Conservation (phyloP, 2,888 invertebrate species). For the Nomada flava region DNA sequence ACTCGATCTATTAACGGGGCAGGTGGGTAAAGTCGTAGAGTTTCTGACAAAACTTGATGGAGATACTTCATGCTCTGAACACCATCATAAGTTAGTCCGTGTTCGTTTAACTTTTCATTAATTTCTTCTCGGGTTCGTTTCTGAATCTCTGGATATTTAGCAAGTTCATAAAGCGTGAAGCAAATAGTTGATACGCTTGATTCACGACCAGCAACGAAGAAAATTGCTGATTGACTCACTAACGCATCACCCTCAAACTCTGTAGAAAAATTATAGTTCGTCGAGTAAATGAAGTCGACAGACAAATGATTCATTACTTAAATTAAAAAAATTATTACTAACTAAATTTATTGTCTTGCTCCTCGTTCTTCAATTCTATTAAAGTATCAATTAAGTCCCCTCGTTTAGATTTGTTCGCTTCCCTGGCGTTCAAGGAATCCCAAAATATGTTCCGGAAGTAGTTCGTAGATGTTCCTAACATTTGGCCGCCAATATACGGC, state of each 20-base stretch:
- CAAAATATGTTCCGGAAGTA: slow-evolving; percentile 78
- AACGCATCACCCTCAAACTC: slow-evolving; percentile 75
- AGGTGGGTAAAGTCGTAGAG: slow-evolving; percentile 76
- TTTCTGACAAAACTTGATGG: slow-evolving; percentile 75
- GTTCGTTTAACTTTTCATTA: slow-evolving; percentile 51
- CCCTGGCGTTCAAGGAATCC: slow-evolving; percentile 74
- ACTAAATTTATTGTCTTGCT: slow-evolving; percentile 69
- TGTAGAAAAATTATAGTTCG: slow-evolving; percentile 39
- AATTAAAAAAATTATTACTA: slow-evolving; percentile 34
- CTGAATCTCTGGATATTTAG: slow-evolving; percentile 75
- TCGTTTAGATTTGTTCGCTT: slow-evolving; percentile 68
- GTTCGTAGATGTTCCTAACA: slow-evolving; percentile 63
- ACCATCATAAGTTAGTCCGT: slow-evolving; percentile 74
- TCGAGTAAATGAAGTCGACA: neutral
- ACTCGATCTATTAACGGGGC: slow-evolving; percentile 77
- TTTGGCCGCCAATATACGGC: slow-evolving; percentile 24
- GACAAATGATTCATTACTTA: neutral
- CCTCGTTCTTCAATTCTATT: slow-evolving; percentile 73
- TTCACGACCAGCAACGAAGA: slow-evolving; percentile 78
- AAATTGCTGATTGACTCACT: slow-evolving; percentile 76
- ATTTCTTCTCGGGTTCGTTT: slow-evolving; percentile 70
- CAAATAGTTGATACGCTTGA: slow-evolving; percentile 73
- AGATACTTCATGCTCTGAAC: slow-evolving; percentile 76
- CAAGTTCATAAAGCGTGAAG: slow-evolving; percentile 73
- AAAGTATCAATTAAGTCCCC: slow-evolving; percentile 78